These are phyloP conservation scores for Rousettus leschenaultii DNA, from an alignment of 2,113 vertebrate species.

Conservation along the genomic window DNA sequence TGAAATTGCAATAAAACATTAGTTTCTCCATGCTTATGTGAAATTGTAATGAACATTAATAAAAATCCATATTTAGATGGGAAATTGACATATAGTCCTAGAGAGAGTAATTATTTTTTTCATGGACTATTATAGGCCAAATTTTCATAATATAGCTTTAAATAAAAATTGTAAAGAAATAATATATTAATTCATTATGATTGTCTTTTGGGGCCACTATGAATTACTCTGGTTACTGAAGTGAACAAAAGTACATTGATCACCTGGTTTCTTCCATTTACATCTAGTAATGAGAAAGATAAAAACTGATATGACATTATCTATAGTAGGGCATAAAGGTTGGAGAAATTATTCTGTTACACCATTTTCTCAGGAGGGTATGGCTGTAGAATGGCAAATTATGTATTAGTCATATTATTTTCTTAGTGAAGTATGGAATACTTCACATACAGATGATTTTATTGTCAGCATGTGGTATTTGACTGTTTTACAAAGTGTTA, in stretches of 20 bases:
- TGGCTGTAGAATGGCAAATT: background rate
- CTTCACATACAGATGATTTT: background rate
- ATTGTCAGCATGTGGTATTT: background rate
- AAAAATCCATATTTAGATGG: conserved; percentile 21
- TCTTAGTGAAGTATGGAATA: background rate
- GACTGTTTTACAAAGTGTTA: background rate
- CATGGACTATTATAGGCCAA: background rate
- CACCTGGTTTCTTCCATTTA: background rate
- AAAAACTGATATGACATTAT: background rate
- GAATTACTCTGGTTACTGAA: conserved; percentile 26
- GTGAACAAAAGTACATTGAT: background rate
- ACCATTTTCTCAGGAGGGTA: background rate
- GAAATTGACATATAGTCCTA: conserved; percentile 12
- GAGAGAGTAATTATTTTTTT: conserved; percentile 14
- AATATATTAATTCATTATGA: background rate
- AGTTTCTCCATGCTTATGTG: background rate
- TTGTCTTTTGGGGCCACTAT: background rate
- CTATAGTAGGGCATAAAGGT: background rate
- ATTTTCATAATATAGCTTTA: conserved; percentile 23
- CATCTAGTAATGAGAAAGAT: background rate
- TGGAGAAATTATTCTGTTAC: background rate
- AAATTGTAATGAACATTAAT: conserved; percentile 31
- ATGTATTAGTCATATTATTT: background rate
- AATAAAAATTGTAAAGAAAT: conserved; percentile 34
- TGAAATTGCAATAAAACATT: conserved; percentile 1